Evolutionary conservation across 1,140 invertebrate genomes (phyloP).

Genomic region (Drosophila ficusphila): DNA sequence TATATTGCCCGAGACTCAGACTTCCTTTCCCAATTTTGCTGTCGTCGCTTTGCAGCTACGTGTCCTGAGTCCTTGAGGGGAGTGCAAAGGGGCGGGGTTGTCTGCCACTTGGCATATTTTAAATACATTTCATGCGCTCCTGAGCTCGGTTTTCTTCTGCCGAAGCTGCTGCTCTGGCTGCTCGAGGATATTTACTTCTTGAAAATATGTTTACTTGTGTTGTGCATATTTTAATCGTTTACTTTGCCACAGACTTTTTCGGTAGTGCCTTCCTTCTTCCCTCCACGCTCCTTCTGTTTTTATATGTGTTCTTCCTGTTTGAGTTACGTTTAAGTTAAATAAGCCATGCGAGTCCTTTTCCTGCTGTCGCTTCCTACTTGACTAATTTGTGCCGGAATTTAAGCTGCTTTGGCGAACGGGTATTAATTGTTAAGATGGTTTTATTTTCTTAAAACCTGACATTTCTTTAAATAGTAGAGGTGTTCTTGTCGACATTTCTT

Average conservation of each 20-base stretch:
- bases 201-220: slow-evolving; percentile 84
- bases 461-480: no score
- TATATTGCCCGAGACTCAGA: slow-evolving; percentile 11
- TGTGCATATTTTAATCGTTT: slow-evolving; percentile 84
- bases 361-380: not conserved
- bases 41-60: slow-evolving; percentile 68
- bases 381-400: slow-evolving; percentile 52
- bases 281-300: not conserved
- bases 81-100: slow-evolving; percentile 7
- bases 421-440: slow-evolving; percentile 42
- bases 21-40: slow-evolving; percentile 43
- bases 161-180: slow-evolving; percentile 28
- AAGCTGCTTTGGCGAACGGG: not conserved
- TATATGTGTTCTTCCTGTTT: slow-evolving; percentile 56
- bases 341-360: slow-evolving; percentile 65
- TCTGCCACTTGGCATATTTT: slow-evolving; percentile 83
- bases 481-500: not conserved
- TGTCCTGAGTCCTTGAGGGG: slow-evolving; percentile 37
- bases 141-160: slow-evolving; percentile 60
- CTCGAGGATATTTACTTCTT: slow-evolving; percentile 84
- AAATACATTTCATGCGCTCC: slow-evolving; percentile 84
- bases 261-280: slow-evolving; percentile 20
- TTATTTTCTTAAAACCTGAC: slow-evolving; percentile 36
- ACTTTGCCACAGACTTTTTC: slow-evolving; percentile 70
- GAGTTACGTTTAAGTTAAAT: slow-evolving; percentile 80